A percentile compares a stretch with the other conserved stretches of the same genome.
phyloP scores from a whole-genome alignment of 2,888 invertebrate species.

The Lasioglossum leucozonium region DNA sequence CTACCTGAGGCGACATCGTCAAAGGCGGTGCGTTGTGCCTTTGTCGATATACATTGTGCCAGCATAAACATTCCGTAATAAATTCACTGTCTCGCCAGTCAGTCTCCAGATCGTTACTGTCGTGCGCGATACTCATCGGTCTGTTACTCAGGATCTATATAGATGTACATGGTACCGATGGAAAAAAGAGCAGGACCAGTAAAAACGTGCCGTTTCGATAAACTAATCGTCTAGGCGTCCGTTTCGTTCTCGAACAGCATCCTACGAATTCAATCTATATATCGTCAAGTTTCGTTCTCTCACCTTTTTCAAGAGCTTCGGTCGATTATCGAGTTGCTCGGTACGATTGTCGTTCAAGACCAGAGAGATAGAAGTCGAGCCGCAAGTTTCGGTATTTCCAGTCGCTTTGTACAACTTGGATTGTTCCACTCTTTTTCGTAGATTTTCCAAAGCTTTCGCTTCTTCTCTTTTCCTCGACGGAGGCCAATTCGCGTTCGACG shows the following conservation, averaged over 20 bases:
- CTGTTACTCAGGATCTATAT: conserved; percentile 87
- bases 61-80: conserved; percentile 92
- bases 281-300: conserved; percentile 20
- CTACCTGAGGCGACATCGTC: conserved; percentile 91
- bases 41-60: conserved; percentile 93
- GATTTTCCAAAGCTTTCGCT: conserved; percentile 89
- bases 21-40: conserved; percentile 90
- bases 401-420: conserved; percentile 86
- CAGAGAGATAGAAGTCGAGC: conserved; percentile 77
- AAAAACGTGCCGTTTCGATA: conserved; percentile 20
- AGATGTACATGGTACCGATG: conserved; percentile 55
- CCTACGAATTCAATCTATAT: conserved; percentile 10
- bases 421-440: conserved; percentile 88
- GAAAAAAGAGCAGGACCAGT: conserved; percentile 23
- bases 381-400: conserved; percentile 84
- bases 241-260: conserved; percentile 19
- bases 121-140: conserved; percentile 90
- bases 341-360: conserved; percentile 74
- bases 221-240: conserved; percentile 15
- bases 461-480: conserved; percentile 89
- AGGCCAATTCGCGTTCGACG: conserved; percentile 85
- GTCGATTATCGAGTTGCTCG: conserved; percentile 88
- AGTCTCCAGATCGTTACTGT: conserved; percentile 89
- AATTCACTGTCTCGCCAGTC: conserved; percentile 93
- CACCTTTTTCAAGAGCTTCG: conserved; percentile 86